Conservation (phyloP, 2,113 vertebrate species). For the Pangasianodon hypophthalmus region DNA sequence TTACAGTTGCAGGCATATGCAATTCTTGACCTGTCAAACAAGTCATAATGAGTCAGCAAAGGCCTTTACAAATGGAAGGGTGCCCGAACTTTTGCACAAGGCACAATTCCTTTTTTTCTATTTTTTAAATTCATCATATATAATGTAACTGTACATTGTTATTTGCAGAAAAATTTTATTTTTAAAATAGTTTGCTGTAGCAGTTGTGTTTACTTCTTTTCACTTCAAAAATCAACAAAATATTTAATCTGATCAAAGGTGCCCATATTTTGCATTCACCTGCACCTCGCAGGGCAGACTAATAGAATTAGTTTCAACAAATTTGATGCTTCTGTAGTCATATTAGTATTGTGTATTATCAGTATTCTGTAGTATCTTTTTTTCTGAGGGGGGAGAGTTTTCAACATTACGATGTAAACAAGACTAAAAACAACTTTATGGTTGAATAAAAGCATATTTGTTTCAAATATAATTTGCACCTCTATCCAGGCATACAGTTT, state of each 20-base stretch:
- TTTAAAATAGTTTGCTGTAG: no score
- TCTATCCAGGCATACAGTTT: neutral
- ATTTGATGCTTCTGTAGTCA: neutral
- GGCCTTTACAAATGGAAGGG: neutral
- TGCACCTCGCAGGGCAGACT: neutral
- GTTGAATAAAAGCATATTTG: neutral
- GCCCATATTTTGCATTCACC: no score
- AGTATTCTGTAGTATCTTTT: neutral
- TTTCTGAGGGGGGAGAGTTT: neutral
- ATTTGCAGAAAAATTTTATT: no score
- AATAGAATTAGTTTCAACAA: neutral
- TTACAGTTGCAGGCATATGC: no score
- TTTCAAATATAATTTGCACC: neutral
- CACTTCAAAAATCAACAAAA: neutral
- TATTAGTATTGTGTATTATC: neutral
- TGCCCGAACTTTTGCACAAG: neutral
- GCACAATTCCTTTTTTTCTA: neutral
- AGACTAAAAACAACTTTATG: neutral
- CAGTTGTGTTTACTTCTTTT: neutral
- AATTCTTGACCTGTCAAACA: no score
- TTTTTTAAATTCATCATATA: neutral
- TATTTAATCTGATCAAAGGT: neutral
- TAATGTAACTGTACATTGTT: neutral
- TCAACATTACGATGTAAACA: neutral
- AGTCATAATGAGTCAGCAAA: neutral